These are phyloP conservation scores for Myiozetetes cayanensis DNA, from an alignment of 2,113 vertebrate species.

Conservation along the genomic window DNA sequence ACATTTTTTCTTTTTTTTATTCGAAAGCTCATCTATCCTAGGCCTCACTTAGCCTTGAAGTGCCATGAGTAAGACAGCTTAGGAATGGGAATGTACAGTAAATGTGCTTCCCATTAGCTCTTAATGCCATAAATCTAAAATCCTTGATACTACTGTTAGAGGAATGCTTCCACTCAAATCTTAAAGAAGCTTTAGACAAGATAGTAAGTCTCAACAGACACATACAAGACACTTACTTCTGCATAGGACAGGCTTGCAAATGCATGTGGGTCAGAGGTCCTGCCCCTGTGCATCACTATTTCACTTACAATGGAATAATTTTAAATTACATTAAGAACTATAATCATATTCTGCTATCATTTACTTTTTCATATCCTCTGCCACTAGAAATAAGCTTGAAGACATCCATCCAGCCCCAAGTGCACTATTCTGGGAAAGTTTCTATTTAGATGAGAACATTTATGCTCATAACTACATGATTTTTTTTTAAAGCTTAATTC, in stretches of 20 bases:
- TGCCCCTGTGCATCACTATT: not conserved
- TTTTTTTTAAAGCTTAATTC: not conserved
- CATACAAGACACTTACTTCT: not conserved
- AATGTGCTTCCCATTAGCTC: constrained; percentile 18
- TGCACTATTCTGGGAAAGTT: not conserved
- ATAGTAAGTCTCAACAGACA: not conserved
- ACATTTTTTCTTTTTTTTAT: not conserved
- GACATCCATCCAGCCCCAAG: not conserved
- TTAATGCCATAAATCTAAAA: constrained; percentile 39
- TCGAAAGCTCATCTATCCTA: not conserved
- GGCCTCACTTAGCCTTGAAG: not conserved
- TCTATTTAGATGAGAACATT: not conserved
- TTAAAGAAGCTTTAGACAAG: constrained; percentile 9
- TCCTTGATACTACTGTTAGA: not conserved
- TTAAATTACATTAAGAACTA: constrained; percentile 14
- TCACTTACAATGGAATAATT: constrained; percentile 11
- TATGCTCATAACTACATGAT: not conserved
- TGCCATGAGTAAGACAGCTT: not conserved
- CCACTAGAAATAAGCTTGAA: constrained; percentile 23
- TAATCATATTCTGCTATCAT: not conserved
- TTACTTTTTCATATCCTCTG: constrained; percentile 9
- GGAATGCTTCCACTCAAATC: not conserved
- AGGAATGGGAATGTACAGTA: not conserved
- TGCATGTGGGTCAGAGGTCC: not conserved
- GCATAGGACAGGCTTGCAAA: not conserved